Percentiles rank a stretch among this genome's conserved stretches.
These are phyloP conservation scores for Anguilla obscura DNA, from an alignment of 2,797 vertebrate species.

Conservation along the genomic window DNA sequence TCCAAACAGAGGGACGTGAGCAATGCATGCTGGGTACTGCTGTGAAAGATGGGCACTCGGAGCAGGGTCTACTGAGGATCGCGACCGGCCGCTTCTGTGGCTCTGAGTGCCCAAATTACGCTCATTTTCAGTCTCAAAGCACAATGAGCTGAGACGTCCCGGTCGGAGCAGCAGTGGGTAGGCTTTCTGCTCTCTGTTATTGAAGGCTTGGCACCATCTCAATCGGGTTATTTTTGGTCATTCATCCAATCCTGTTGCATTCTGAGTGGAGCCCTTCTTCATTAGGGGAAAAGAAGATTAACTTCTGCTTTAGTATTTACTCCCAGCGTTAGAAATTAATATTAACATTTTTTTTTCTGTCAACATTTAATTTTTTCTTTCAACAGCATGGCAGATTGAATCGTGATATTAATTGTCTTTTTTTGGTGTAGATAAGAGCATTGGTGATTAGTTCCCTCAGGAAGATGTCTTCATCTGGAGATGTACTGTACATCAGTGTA, in stretches of 20 bases:
- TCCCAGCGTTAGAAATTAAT: conserved; percentile 2
- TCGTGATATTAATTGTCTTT: conserved; percentile 38
- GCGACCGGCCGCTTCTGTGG: neutral
- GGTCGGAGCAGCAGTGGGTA: neutral
- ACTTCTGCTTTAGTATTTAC: conserved; percentile 38
- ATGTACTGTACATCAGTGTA: conserved; percentile 29
- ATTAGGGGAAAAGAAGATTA: conserved; percentile 41
- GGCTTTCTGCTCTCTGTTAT: neutral
- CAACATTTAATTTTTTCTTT: conserved; percentile 19
- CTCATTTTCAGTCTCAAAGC: neutral
- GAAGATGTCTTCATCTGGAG: conserved; percentile 46
- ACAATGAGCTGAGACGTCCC: neutral
- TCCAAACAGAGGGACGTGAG: neutral
- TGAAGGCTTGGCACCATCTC: conserved; percentile 5
- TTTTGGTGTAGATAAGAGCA: conserved; percentile 29
- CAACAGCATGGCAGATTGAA: neutral
- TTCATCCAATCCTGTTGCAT: conserved; percentile 19
- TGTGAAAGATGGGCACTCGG: neutral
- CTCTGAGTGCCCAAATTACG: neutral
- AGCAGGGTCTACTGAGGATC: neutral
- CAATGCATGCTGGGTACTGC: neutral
- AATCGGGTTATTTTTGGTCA: conserved; percentile 17
- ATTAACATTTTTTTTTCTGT: neutral
- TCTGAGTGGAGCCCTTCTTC: conserved; percentile 45
- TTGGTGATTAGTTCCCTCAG: conserved; percentile 33